These are phyloP conservation scores for Drosophila parthenogenetica DNA, from an alignment of 2,888 invertebrate species.

Conservation along the genomic window DNA sequence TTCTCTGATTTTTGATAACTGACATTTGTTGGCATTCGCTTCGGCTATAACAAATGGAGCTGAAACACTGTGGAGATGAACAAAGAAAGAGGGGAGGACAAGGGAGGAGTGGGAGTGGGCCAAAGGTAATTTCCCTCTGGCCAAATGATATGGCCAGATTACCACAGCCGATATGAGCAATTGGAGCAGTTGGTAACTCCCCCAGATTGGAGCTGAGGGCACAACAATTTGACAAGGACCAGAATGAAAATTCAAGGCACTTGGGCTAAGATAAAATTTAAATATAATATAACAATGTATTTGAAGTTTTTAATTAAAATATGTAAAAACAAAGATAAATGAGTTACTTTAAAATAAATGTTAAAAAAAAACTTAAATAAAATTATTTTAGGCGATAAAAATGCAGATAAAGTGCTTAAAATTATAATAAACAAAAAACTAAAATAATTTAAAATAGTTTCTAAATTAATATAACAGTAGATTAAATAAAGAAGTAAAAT, in stretches of 20 bases:
- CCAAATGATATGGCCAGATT: conserved; percentile 52
- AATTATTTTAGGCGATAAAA: no score
- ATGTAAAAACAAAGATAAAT: not conserved
- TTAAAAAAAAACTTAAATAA: no score
- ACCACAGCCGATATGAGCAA: conserved; percentile 39
- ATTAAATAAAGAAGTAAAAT: no score
- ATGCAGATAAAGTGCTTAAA: no score
- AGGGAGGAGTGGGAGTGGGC: conserved; percentile 2
- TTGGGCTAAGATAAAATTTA: not conserved
- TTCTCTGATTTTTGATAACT: conserved; percentile 74
- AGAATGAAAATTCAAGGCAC: not conserved
- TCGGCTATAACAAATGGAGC: conserved; percentile 47
- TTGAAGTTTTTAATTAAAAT: no score
- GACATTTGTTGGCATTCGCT: conserved; percentile 65
- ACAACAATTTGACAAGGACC: conserved; percentile 19
- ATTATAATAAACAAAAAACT: no score
- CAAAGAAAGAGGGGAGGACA: not conserved
- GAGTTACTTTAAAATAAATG: no score
- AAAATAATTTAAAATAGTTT: no score
- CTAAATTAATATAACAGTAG: no score
- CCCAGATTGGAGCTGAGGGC: conserved; percentile 31
- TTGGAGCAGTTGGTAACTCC: conserved; percentile 39
- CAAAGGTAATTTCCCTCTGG: conserved; percentile 41
- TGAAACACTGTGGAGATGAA: conserved; percentile 1
- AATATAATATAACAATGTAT: no score